Conservation (phyloP, 2,888 invertebrate genomes). For the Uloborus plumipes region DNA sequence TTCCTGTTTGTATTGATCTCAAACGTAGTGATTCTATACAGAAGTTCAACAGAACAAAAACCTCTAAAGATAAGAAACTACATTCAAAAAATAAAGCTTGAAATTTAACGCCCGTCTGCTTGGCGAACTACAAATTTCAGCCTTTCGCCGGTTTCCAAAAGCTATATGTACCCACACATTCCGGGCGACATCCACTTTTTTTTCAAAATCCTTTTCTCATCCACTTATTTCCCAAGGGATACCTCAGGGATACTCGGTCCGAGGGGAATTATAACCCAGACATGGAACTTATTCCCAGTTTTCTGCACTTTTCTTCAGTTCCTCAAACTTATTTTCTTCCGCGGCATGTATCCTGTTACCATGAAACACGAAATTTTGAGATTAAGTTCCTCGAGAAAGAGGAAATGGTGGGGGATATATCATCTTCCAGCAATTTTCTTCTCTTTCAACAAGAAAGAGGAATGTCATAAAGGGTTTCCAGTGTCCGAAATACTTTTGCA, state of each 20-base stretch:
- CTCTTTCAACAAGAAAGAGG: not conserved
- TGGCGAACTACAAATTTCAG: slow-evolving; percentile 15
- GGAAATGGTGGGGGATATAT: slow-evolving; percentile 1
- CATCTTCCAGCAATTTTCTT: not conserved
- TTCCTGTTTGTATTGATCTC: too few species aligned
- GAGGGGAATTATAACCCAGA: slow-evolving; percentile 37
- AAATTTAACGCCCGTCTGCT: too few species aligned
- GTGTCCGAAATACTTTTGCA: not conserved
- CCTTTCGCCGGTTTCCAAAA: slow-evolving; percentile 20
- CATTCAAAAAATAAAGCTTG: not conserved
- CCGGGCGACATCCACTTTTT: slow-evolving; percentile 33
- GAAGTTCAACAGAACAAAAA: too few species aligned
- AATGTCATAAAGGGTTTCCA: not conserved
- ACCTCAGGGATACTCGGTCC: slow-evolving; percentile 17
- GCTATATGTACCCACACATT: slow-evolving; percentile 25
- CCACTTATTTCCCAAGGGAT: slow-evolving; percentile 34
- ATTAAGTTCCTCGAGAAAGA: slow-evolving; percentile 18
- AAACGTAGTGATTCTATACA: too few species aligned
- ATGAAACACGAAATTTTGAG: slow-evolving; percentile 22
- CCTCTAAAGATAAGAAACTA: not conserved
- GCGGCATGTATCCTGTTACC: slow-evolving; percentile 3
- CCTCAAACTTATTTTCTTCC: slow-evolving; percentile 1
- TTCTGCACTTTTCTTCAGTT: slow-evolving; percentile 10
- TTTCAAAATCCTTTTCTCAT: slow-evolving; percentile 39
- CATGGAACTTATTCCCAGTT: not conserved